Base-by-base conservation (phyloP, 1,140 invertebrate genomes). In the Aphelinus atriplicis region DNA sequence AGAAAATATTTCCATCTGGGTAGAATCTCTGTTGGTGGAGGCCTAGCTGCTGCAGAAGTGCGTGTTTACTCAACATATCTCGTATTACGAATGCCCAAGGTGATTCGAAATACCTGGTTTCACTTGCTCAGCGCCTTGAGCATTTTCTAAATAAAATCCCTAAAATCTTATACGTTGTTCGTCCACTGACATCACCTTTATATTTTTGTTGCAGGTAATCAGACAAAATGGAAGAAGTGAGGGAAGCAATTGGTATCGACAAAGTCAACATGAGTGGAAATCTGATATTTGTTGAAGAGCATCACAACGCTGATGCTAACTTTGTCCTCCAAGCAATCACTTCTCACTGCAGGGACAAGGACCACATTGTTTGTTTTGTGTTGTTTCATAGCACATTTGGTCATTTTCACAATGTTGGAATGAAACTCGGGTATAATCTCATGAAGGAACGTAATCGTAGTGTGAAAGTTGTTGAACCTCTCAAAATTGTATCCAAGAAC, bases 321-420 rank as follows among this genome's bases (percentile, higher is more conserved):
- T 95, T 94, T 80, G 82, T 94, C 56, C 85, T 92, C 9, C 92
- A 90, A 80, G 91, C 89, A 81, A 86, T 93, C 53, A 88, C 90
- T 79, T 90, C 80, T 73, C 90, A 90, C 81, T 90, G 86, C 64
- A 89, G 88, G 70, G 90, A 89, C 84, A 90, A 90, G 79, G 89
- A 85, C 81, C 85, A 85, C 78, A 87, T 88, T 65, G 86, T 92
- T 1, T 88, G 92, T 80, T 84, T 94, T 42, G 87, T 94, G 71
- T 90, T 91, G 67, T 89, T 92, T 77, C 93, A 94, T 78, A 93
- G 93, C 77, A 91, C 91, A 3, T 88, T 93, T 64, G 87, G 89
- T 46, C 93, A 94, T 81, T 94, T 93, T 80, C 90, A 93, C 66
- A 92, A 91, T 84, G 88, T 93, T 67, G 91, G 92, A n/a, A 90